These are phyloP conservation scores for Diphyllodes magnificus DNA, from an alignment of 2,113 vertebrate genomes.

Conservation along the genomic window DNA sequence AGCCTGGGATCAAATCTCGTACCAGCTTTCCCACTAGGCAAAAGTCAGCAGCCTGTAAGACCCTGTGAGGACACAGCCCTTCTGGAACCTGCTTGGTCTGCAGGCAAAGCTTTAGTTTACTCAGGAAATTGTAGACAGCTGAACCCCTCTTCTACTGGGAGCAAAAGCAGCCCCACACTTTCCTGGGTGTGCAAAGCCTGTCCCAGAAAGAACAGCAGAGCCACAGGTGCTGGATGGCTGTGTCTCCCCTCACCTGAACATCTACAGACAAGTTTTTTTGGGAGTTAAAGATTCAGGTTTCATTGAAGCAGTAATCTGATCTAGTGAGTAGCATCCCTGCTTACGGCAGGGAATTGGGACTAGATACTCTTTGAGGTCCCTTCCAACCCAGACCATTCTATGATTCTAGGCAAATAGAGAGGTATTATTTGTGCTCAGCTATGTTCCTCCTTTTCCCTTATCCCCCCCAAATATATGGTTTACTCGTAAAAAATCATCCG, in stretches of 20 bases:
- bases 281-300: background rate
- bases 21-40: background rate
- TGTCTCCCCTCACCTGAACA: background rate
- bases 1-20: background rate
- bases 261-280: background rate
- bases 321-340: background rate
- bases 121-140: background rate
- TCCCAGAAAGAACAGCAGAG: background rate
- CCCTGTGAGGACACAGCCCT: background rate
- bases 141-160: background rate
- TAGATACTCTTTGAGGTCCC: background rate
- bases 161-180: background rate
- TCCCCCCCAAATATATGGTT: background rate
- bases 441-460: background rate
- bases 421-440: background rate
- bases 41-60: background rate
- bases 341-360: background rate
- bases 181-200: background rate
- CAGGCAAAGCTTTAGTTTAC: background rate
- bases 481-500: background rate
- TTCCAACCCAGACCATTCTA: background rate
- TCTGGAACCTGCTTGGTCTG: background rate
- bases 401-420: background rate
- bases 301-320: background rate
- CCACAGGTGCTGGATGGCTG: background rate